Evolutionary conservation across 2,113 vertebrate species (phyloP).

Genomic region (human (Homo sapiens)): DNA sequence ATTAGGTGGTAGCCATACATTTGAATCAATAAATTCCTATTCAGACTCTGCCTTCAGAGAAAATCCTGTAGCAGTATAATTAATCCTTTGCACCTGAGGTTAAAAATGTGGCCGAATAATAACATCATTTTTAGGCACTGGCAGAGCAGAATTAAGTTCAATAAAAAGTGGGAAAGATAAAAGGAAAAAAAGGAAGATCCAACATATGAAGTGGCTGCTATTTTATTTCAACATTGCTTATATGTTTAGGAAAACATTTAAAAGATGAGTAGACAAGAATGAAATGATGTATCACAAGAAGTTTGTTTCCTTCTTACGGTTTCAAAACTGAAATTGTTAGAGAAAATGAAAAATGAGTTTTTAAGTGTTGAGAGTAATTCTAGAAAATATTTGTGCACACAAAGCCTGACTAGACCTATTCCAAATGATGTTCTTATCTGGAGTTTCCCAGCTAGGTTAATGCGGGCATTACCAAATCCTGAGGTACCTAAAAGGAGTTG

Average conservation of each 20-base stretch:
- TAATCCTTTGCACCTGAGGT: neutral
- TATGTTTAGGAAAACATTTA: neutral
- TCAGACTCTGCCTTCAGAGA: slow-evolving; percentile 13
- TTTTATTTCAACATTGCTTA: neutral
- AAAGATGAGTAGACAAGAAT: neutral
- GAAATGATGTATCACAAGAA: neutral
- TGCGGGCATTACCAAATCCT: neutral
- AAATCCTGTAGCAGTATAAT: neutral
- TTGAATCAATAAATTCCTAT: slow-evolving; percentile 7
- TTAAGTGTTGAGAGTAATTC: neutral
- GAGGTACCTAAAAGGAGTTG: neutral
- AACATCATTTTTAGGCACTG: neutral
- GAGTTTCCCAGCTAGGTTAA: neutral
- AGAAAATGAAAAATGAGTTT: slow-evolving; percentile 30
- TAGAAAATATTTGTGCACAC: neutral
- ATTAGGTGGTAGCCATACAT: neutral
- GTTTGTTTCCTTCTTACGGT: neutral
- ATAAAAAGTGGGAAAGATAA: neutral
- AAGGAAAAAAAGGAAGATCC: neutral
- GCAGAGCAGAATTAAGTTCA: neutral
- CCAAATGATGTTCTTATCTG: neutral
- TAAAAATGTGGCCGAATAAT: neutral
- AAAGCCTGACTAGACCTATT: neutral
- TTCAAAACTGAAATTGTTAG: slow-evolving; percentile 48
- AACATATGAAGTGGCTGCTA: neutral